phyloP scores from a whole-genome alignment of 2,113 vertebrate species.

The Cryptotis parvus region DNA sequence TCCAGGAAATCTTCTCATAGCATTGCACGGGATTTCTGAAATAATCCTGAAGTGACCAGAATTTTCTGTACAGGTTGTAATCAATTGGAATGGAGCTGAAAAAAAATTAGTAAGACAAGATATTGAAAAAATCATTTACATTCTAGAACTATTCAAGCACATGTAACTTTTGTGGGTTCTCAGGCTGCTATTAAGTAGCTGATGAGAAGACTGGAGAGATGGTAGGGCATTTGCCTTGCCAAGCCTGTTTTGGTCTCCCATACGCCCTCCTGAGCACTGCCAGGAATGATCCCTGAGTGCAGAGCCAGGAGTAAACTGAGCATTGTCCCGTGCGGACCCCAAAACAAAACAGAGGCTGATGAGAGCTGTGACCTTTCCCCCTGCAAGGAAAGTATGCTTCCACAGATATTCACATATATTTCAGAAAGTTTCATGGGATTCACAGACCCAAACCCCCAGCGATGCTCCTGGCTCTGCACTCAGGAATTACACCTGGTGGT shows the following conservation, averaged over 20 bases:
- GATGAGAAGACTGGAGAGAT: not conserved
- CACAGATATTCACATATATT: constrained; percentile 7
- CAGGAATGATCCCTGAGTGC: no score
- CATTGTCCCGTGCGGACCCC: no score
- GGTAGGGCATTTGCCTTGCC: no score
- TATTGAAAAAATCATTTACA: constrained; percentile 41
- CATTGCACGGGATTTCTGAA: constrained; percentile 98
- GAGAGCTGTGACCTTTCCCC: not conserved
- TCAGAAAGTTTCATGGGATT: constrained; percentile 27
- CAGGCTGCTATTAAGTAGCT: not conserved
- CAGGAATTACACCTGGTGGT: no score
- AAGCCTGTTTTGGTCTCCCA: no score
- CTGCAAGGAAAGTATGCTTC: constrained; percentile 5
- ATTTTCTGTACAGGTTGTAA: constrained; percentile 99
- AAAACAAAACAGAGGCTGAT: not conserved
- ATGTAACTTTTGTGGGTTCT: constrained; percentile 19
- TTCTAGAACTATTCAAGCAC: constrained; percentile 3
- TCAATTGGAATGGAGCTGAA: constrained; percentile 98
- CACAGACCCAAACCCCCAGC: not conserved
- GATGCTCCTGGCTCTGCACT: no score
- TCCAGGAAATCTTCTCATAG: constrained; percentile 98
- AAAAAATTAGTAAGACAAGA: constrained; percentile 48
- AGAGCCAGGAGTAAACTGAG: no score
- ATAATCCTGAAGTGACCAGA: constrained; percentile 99
- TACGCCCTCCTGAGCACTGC: no score